Evolutionary conservation across 2,888 invertebrate genomes (phyloP).

Genomic region (Ditylenchus weischeri): DNA sequence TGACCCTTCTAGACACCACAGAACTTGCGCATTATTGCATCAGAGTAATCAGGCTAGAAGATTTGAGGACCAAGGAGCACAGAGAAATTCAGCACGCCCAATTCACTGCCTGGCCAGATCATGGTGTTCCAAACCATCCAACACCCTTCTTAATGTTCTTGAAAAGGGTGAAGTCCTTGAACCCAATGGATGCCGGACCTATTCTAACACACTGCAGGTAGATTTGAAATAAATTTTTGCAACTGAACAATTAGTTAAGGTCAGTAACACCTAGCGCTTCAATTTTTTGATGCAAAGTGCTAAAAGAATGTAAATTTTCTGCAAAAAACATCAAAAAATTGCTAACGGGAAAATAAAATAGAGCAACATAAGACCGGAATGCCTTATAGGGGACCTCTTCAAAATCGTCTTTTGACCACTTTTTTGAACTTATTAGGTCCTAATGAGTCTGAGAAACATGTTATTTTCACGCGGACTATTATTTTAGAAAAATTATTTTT

Average conservation of each 20-base stretch:
- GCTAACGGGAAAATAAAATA: too few species aligned
- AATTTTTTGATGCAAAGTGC: too few species aligned
- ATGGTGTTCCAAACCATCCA: slow-evolving; percentile 92
- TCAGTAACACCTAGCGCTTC: too few species aligned
- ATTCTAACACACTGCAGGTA: slow-evolving; percentile 83
- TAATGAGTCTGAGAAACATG: too few species aligned
- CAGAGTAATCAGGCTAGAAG: slow-evolving; percentile 82
- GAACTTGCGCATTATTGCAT: slow-evolving; percentile 97
- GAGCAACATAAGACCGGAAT: too few species aligned
- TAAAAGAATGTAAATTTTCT: too few species aligned
- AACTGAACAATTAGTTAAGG: slow-evolving; percentile 1
- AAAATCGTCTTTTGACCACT: too few species aligned
- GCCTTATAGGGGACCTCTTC: too few species aligned
- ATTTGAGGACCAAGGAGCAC: slow-evolving; percentile 80
- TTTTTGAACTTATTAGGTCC: too few species aligned
- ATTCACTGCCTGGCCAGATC: slow-evolving; percentile 86
- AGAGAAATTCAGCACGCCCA: slow-evolving; percentile 90
- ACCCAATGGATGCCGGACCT: slow-evolving; percentile 87
- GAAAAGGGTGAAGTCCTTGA: slow-evolving; percentile 82
- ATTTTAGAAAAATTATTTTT: too few species aligned
- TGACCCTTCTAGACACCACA: slow-evolving; percentile 88
- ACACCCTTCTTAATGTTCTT: slow-evolving; percentile 96
- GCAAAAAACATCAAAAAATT: too few species aligned
- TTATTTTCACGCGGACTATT: too few species aligned
- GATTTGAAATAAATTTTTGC: background rate